Evolutionary conservation across 1,140 invertebrate species (phyloP).

Genomic region (Venturia canescens): DNA sequence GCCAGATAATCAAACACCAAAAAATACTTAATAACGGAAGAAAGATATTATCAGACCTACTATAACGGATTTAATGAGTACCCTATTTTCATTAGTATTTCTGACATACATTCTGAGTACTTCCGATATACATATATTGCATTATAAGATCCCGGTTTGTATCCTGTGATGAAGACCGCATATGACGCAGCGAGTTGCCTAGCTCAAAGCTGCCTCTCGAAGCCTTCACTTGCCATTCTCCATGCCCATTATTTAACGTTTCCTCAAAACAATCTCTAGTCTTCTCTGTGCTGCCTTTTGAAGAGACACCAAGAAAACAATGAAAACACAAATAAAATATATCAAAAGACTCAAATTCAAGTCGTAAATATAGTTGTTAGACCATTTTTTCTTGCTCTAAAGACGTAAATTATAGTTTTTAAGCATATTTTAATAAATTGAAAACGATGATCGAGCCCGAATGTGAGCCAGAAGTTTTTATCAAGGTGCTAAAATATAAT

Average conservation of each 20-base stretch:
- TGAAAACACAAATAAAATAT: background rate
- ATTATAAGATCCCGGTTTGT: background rate
- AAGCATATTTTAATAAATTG: constrained; percentile 11
- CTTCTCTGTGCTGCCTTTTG: constrained; percentile 31
- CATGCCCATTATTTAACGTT: background rate
- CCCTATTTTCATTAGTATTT: background rate
- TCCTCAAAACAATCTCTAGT: constrained; percentile 5
- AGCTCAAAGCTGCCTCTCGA: background rate
- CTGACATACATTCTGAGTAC: background rate
- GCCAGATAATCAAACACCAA: constrained; percentile 29
- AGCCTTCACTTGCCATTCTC: background rate
- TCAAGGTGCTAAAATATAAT: background rate
- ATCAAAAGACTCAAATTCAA: background rate
- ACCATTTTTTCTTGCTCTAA: background rate
- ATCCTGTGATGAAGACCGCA: background rate
- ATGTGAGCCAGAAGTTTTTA: background rate
- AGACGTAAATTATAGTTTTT: constrained; percentile 7
- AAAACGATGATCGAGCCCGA: constrained; percentile 5
- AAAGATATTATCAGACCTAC: background rate
- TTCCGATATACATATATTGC: constrained; percentile 5
- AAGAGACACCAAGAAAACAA: constrained; percentile 29
- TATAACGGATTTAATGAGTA: background rate
- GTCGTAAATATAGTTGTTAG: constrained; percentile 12
- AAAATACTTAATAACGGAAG: background rate
- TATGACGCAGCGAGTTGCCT: background rate